These are phyloP conservation scores for Zootermopsis nevadensis DNA, from an alignment of 2,888 invertebrate species.

Conservation along the genomic window DNA sequence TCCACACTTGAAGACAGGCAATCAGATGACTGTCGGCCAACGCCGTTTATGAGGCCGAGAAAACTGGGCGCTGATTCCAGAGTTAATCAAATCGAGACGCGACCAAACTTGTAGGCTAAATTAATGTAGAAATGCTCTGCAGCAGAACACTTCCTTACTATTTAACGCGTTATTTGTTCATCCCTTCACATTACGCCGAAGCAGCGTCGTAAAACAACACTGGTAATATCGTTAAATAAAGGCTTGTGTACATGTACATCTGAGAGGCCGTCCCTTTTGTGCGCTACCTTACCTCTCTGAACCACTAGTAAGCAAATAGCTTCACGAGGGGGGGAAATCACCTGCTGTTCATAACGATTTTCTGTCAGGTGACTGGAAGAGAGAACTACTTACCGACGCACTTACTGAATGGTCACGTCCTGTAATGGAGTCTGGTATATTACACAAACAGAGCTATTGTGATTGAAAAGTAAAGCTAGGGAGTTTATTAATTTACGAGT, in stretches of 20 bases:
- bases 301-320: constrained; percentile 2
- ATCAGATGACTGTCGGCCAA: too few relatives aligned
- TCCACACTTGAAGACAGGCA: too few relatives aligned
- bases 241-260: constrained; percentile 5
- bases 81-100: too few relatives aligned
- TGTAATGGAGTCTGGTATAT: neutral
- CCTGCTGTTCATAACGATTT: constrained; percentile 1
- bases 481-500: neutral
- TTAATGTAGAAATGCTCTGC: too few relatives aligned
- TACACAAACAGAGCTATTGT: neutral
- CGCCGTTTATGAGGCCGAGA: too few relatives aligned
- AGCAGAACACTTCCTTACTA: too few relatives aligned
- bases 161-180: neutral
- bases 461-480: neutral
- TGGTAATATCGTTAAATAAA: constrained; percentile 6
- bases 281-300: constrained; percentile 1
- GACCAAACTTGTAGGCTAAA: too few relatives aligned
- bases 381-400: neutral
- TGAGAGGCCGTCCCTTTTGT: constrained; percentile 3
- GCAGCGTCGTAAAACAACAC: neutral
- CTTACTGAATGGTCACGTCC: neutral
- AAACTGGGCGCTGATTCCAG: too few relatives aligned
- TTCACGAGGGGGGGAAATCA: neutral
- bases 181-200: neutral
- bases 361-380: neutral